Conservation (phyloP, 64 coral and sea anemone genomes). For the Trachythela sp. region DNA sequence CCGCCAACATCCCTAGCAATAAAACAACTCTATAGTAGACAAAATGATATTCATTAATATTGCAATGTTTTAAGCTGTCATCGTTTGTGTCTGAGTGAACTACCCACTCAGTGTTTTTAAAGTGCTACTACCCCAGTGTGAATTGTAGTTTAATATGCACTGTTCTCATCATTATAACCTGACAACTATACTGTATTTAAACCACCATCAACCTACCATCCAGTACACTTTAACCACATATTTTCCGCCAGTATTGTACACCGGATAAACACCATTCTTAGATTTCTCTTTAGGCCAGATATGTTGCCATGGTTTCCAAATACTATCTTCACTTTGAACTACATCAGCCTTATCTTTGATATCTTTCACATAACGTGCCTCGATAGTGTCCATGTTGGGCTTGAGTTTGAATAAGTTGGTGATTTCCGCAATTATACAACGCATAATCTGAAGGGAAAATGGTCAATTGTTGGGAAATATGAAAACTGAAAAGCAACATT, state of each 20-base stretch:
- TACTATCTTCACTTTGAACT: conserved; percentile 56
- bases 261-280: conserved; percentile 39
- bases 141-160: no score
- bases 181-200: background rate
- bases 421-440: conserved; percentile 85
- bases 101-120: no score
- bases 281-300: conserved; percentile 92
- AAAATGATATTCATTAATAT: no score
- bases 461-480: background rate
- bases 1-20: conserved; percentile 72
- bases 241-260: conserved; percentile 90
- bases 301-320: conserved; percentile 91
- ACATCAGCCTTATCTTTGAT: conserved; percentile 43
- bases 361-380: conserved; percentile 55
- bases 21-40: background rate
- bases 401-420: conserved; percentile 79
- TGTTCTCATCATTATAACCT: background rate
- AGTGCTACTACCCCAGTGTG: no score
- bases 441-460: conserved; percentile 47
- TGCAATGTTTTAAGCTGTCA: no score
- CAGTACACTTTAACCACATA: conserved; percentile 84
- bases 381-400: conserved; percentile 62
- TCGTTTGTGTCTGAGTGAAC: no score
- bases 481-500: background rate
- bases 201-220: conserved; percentile 57